Conservation (phyloP, 2,888 invertebrate species). For the Cosmia pyralina region DNA sequence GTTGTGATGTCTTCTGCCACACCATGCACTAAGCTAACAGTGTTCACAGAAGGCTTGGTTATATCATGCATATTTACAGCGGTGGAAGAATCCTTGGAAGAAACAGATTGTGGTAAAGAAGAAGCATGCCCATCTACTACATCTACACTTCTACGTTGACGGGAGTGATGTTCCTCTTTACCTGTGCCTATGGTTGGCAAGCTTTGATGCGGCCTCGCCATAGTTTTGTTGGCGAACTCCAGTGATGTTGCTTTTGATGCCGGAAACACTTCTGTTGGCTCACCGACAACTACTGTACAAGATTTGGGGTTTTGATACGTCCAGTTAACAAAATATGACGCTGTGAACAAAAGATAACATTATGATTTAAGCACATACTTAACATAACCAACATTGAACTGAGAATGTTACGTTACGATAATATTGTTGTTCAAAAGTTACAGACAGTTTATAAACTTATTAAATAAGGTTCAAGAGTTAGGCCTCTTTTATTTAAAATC, state of each 20-base stretch:
- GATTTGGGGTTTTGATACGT: constrained; percentile 95
- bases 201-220: constrained; percentile 92
- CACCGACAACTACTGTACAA: constrained; percentile 95
- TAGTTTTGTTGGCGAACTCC: constrained; percentile 92
- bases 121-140: constrained; percentile 92
- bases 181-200: constrained; percentile 89
- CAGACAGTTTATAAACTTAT: constrained; percentile 28
- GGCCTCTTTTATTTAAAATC: constrained; percentile 5
- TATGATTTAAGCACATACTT: constrained; percentile 14
- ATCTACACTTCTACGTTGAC: constrained; percentile 93
- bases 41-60: constrained; percentile 83
- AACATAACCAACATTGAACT: constrained; percentile 40
- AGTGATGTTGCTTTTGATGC: constrained; percentile 93
- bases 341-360: constrained; percentile 84
- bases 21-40: constrained; percentile 88
- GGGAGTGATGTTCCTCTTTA: constrained; percentile 88
- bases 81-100: constrained; percentile 83
- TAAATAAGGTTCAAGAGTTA: constrained; percentile 26
- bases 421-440: constrained; percentile 43
- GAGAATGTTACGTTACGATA: constrained; percentile 24
- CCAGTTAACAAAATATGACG: constrained; percentile 95
- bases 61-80: constrained; percentile 88
- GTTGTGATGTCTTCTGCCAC: constrained; percentile 74
- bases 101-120: constrained; percentile 80
- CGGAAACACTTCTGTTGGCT: constrained; percentile 92